A percentile compares a stretch with the other conserved stretches of the same genome.
Conservation (phyloP, 2,888 invertebrate genomes). For the Andrena fulva region DNA sequence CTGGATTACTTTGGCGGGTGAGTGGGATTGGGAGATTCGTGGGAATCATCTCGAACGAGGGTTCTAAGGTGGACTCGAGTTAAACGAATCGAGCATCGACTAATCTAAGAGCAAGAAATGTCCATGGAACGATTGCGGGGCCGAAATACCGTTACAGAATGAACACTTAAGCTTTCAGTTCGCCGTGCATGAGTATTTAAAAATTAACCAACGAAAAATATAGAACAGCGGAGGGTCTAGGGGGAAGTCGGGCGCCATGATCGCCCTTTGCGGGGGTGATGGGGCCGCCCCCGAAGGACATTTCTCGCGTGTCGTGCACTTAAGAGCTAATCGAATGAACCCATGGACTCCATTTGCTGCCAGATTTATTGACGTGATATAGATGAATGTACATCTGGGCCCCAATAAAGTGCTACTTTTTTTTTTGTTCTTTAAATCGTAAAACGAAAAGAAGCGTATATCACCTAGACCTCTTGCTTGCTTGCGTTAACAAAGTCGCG, state of each 20-base stretch:
- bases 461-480: slow-evolving; percentile 39
- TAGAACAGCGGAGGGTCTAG: no score
- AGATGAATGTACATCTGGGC: slow-evolving; percentile 66
- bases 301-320: slow-evolving; percentile 12
- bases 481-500: slow-evolving; percentile 62
- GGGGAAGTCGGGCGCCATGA: no score
- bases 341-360: slow-evolving; percentile 61
- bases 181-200: neutral
- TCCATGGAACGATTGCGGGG: neutral
- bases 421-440: slow-evolving; percentile 24
- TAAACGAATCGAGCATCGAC: slow-evolving; percentile 4
- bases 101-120: slow-evolving; percentile 28
- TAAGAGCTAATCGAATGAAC: slow-evolving; percentile 66
- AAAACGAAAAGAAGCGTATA: slow-evolving; percentile 56
- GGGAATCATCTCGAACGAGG: neutral
- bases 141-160: no score
- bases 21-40: slow-evolving; percentile 4
- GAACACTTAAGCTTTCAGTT: no score
- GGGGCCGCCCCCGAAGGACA: slow-evolving; percentile 7
- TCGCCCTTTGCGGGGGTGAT: neutral
- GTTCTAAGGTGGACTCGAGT: neutral
- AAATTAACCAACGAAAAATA: neutral
- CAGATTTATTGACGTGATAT: slow-evolving; percentile 71
- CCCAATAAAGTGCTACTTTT: slow-evolving; percentile 61
- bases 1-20: neutral